Evolutionary conservation across 1,140 invertebrate genomes (phyloP).

Genomic region (Cherax quadricarinatus): DNA sequence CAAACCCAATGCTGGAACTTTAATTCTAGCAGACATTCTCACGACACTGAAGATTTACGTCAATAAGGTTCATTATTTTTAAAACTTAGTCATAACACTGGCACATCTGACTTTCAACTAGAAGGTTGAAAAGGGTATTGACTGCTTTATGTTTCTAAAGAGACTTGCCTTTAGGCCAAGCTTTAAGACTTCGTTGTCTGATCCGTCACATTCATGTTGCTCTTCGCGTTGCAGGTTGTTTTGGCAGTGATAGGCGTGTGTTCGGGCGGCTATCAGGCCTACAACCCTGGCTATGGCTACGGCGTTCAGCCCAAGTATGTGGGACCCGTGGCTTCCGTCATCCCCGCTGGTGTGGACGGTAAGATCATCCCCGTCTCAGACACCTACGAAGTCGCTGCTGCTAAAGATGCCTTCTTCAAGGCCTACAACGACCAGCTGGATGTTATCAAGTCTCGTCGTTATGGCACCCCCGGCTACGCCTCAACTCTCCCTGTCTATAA

Average conservation of each 20-base stretch:
- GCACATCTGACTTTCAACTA: too few relatives aligned
- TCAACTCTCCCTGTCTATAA: neutral
- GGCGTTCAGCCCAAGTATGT: conserved; percentile 27
- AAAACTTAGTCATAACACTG: too few relatives aligned
- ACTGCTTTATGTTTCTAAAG: too few relatives aligned
- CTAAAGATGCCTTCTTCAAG: neutral
- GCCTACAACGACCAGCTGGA: conserved; percentile 27
- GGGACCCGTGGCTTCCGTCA: conserved; percentile 32
- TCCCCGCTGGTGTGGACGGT: neutral
- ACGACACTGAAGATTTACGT: too few relatives aligned
- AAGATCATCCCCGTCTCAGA: neutral
- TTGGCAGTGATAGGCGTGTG: conserved; percentile 50
- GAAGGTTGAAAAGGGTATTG: too few relatives aligned
- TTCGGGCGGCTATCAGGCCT: conserved; percentile 30
- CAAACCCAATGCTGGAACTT: too few relatives aligned
- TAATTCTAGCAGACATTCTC: too few relatives aligned
- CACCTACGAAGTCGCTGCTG: neutral
- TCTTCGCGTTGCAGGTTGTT: neutral
- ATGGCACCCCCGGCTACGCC: conserved; percentile 11
- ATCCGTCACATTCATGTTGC: neutral
- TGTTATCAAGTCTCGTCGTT: neutral
- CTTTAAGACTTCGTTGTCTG: too few relatives aligned
- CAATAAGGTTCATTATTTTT: too few relatives aligned
- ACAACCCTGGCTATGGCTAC: conserved; percentile 5
- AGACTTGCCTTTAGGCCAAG: too few relatives aligned